A percentile compares a stretch with the other conserved stretches of the same genome.
Conservation (phyloP, 2,888 invertebrate species). For the Caenorhabditis sp. region DNA sequence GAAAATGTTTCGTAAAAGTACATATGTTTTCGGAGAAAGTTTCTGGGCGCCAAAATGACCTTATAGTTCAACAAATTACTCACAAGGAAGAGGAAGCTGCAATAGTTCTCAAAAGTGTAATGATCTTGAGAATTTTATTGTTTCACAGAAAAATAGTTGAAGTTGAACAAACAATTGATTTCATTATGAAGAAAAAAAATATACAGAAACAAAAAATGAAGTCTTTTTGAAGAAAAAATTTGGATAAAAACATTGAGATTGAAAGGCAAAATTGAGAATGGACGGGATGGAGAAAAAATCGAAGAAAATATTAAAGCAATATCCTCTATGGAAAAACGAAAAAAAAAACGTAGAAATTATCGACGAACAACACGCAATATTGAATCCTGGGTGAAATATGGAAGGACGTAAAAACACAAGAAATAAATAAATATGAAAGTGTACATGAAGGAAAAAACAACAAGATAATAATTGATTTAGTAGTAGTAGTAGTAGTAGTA, state of each 20-base stretch:
- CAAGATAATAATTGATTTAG: too few relatives aligned
- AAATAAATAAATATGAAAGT: constrained; percentile 14
- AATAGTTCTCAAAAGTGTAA: too few relatives aligned
- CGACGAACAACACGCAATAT: background rate
- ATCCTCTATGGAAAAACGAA: background rate
- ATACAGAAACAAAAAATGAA: background rate
- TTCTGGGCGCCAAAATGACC: too few relatives aligned
- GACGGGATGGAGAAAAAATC: background rate
- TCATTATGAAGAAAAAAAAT: background rate
- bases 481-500: too few relatives aligned
- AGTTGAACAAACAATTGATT: too few relatives aligned
- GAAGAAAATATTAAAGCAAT: background rate
- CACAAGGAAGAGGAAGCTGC: too few relatives aligned
- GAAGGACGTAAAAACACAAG: background rate
- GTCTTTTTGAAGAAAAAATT: background rate
- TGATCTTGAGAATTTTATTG: too few relatives aligned
- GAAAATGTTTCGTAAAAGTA: too few relatives aligned
- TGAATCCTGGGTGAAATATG: background rate
- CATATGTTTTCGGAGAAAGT: too few relatives aligned
- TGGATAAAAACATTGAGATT: background rate
- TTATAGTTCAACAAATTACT: too few relatives aligned
- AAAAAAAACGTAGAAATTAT: background rate
- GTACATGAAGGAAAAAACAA: background rate
- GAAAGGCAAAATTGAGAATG: constrained; percentile 1
- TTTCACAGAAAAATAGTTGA: too few relatives aligned